These are phyloP conservation scores for Bombus waltoni DNA, from an alignment of 1,140 invertebrate genomes.

Conservation along the genomic window DNA sequence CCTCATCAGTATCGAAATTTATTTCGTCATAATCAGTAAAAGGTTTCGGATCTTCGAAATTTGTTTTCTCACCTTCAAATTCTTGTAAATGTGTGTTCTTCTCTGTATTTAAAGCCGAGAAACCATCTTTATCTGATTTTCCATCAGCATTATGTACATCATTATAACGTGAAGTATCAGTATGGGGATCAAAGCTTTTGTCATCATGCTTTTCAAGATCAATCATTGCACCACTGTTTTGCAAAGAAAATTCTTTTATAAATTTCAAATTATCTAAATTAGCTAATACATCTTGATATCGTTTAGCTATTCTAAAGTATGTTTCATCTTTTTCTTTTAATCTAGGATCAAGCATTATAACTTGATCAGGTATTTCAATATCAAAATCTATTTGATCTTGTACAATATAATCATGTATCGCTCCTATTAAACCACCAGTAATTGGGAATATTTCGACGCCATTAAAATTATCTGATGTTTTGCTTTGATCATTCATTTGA, in stretches of 20 bases:
- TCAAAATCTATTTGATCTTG: constrained; percentile 79
- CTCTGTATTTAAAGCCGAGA: background rate
- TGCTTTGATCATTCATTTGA: background rate
- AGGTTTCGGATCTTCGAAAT: background rate
- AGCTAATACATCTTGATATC: constrained; percentile 79
- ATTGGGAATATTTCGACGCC: constrained; percentile 69
- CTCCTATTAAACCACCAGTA: constrained; percentile 73
- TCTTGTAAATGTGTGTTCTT: background rate
- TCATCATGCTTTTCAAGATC: background rate
- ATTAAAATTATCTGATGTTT: constrained; percentile 10
- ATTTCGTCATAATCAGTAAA: background rate
- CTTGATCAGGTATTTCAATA: constrained; percentile 84
- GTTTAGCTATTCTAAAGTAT: constrained; percentile 81
- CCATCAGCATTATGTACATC: background rate
- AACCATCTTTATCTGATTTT: constrained; percentile 4
- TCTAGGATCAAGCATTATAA: constrained; percentile 85
- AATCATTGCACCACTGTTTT: background rate
- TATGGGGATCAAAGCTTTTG: background rate
- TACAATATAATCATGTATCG: constrained; percentile 73
- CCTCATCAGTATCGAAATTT: constrained; percentile 34
- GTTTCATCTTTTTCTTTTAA: constrained; percentile 82
- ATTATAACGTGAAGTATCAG: background rate
- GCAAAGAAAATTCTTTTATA: constrained; percentile 1
- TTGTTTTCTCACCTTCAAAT: background rate
- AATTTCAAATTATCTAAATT: constrained; percentile 66